A percentile compares a stretch with the other conserved stretches of the same genome.
Conservation (phyloP, 2,888 invertebrate genomes). For the Boloria euphrosyne region DNA sequence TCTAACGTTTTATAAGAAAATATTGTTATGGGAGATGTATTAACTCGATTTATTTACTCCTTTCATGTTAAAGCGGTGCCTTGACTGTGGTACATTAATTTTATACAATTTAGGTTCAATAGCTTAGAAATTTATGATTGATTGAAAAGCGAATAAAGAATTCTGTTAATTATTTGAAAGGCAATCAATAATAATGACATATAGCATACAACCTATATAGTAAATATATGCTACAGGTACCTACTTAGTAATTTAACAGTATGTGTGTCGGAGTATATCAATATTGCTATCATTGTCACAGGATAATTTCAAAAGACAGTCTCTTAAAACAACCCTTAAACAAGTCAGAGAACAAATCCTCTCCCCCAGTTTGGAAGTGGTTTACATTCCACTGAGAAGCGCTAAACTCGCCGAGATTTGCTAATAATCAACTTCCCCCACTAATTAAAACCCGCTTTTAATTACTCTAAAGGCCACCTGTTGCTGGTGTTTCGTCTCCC, state of each 20-base stretch:
- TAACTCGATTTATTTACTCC: neutral
- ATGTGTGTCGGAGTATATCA: too few species aligned
- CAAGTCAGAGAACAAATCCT: conserved; percentile 39
- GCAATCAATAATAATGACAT: too few species aligned
- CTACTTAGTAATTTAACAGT: too few species aligned
- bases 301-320: conserved; percentile 22
- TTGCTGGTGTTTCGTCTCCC: conserved; percentile 59
- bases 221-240: too few species aligned
- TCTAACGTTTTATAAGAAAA: conserved; percentile 13
- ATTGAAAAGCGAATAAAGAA: too few species aligned
- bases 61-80: neutral
- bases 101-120: too few species aligned
- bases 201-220: too few species aligned
- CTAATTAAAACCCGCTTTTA: conserved; percentile 81
- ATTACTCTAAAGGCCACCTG: conserved; percentile 79
- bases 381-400: conserved; percentile 72
- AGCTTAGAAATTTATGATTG: too few species aligned
- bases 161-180: too few species aligned
- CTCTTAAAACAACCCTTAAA: conserved; percentile 36
- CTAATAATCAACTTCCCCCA: conserved; percentile 78
- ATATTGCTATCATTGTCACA: neutral
- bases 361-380: conserved; percentile 64
- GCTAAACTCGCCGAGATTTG: conserved; percentile 68
- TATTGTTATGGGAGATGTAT: conserved; percentile 15
- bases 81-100: too few species aligned